phyloP scores from a whole-genome alignment of 2,888 invertebrate species.

The Drosophila kanekoi region DNA sequence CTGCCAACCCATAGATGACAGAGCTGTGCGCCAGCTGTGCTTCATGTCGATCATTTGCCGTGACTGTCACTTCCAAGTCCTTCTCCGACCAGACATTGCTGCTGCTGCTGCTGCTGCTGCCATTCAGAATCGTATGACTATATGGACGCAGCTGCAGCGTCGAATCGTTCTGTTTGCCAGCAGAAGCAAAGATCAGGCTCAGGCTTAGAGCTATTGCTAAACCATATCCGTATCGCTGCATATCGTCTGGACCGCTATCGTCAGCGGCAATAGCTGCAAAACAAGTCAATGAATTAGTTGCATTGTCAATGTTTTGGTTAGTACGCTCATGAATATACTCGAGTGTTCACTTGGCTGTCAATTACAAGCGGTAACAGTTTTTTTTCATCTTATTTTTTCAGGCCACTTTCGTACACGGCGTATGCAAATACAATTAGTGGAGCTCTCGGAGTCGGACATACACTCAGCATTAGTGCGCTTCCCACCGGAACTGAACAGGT shows the following conservation, averaged over 20 bases:
- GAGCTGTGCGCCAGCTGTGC: conserved; percentile 75
- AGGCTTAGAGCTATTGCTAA: conserved; percentile 16
- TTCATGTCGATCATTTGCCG: conserved; percentile 8
- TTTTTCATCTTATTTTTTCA: too few relatives aligned
- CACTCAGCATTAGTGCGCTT: conserved; percentile 1
- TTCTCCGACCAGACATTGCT: conserved; percentile 33
- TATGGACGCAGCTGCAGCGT: conserved; percentile 28
- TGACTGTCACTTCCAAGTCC: conserved; percentile 16
- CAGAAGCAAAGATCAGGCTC: conserved; percentile 2
- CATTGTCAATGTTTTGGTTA: conserved; percentile 35
- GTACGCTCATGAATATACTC: conserved; percentile 28
- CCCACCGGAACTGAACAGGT: conserved; percentile 25
- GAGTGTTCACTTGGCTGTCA: conserved; percentile 28
- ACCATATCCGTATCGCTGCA: conserved; percentile 40
- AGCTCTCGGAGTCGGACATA: conserved; percentile 2
- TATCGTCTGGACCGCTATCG: conserved; percentile 19
- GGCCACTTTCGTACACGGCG: conserved; percentile 18
- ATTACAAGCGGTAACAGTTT: conserved; percentile 18
- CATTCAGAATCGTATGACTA: conserved; percentile 24
- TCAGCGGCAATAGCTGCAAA: conserved; percentile 34
- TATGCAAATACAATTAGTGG: conserved; percentile 55
- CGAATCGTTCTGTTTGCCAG: conserved; percentile 33
- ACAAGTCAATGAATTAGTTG: conserved; percentile 43
- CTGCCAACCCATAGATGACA: conserved; percentile 83
- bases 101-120: conserved; percentile 10